Evolutionary conservation across 2,797 vertebrate species (phyloP).

Genomic region (Helarctos malayanus): DNA sequence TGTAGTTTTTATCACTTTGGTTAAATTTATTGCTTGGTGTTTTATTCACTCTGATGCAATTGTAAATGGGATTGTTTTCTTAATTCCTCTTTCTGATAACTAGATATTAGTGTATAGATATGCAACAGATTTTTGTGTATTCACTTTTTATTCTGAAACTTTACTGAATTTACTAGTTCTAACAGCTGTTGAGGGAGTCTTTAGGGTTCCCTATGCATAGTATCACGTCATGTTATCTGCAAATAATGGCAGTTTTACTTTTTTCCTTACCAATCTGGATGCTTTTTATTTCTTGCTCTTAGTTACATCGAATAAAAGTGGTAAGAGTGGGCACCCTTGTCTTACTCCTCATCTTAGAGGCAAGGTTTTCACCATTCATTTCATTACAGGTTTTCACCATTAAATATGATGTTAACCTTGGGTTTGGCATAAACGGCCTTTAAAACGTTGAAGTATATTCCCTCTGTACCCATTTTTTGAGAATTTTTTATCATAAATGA

Average conservation of each 20-base stretch:
- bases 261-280: background rate
- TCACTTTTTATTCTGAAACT: background rate
- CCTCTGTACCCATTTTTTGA: background rate
- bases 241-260: background rate
- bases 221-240: background rate
- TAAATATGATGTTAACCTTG: background rate
- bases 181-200: background rate
- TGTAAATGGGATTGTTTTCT: background rate
- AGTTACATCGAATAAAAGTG: background rate
- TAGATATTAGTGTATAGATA: background rate
- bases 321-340: background rate
- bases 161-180: background rate
- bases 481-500: background rate
- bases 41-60: background rate
- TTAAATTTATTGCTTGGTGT: background rate
- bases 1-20: background rate
- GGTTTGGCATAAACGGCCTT: background rate
- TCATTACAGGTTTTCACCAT: background rate
- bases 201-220: background rate
- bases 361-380: background rate
- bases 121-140: background rate
- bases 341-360: background rate
- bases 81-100: background rate
- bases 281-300: background rate
- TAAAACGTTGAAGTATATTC: background rate